A percentile compares a stretch with the other conserved stretches of the same genome.
These are phyloP conservation scores for Drosophila longiperda DNA, from an alignment of 2,888 invertebrate genomes.

Conservation along the genomic window DNA sequence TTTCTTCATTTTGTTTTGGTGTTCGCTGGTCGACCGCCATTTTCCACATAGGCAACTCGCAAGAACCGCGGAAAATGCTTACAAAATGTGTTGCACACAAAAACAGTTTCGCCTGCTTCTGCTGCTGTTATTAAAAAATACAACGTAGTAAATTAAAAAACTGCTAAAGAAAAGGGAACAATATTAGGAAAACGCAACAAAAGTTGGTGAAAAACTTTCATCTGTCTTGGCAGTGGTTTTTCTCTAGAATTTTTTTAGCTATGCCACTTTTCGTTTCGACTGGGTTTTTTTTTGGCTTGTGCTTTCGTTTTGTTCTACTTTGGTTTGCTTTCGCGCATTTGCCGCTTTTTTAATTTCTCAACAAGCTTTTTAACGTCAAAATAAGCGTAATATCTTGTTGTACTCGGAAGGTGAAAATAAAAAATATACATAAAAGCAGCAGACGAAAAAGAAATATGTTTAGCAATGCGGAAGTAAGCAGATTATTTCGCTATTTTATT, in stretches of 20 bases:
- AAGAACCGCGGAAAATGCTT: constrained; percentile 51
- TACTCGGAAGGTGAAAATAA: constrained; percentile 28
- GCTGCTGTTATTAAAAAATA: constrained; percentile 66
- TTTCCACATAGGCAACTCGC: constrained; percentile 65
- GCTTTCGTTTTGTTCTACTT: constrained; percentile 16
- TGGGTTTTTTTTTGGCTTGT: constrained; percentile 37
- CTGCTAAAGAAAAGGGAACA: constrained; percentile 32
- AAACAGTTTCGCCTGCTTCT: constrained; percentile 16
- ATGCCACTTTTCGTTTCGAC: not conserved
- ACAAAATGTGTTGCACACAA: constrained; percentile 39
- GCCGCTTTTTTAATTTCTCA: constrained; percentile 74
- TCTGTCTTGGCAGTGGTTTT: constrained; percentile 59
- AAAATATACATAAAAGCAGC: constrained; percentile 17
- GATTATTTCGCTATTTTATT: constrained; percentile 61
- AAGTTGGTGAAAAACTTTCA: constrained; percentile 35
- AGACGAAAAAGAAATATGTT: constrained; percentile 50
- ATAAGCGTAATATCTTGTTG: constrained; percentile 76
- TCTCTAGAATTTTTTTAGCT: constrained; percentile 6
- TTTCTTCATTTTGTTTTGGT: constrained; percentile 64
- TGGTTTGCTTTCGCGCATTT: constrained; percentile 51
- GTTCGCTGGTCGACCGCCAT: constrained; percentile 54
- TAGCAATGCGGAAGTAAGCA: constrained; percentile 70
- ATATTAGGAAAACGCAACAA: constrained; percentile 64
- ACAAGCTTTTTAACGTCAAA: constrained; percentile 77
- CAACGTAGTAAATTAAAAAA: constrained; percentile 69